A percentile compares a stretch with the other conserved stretches of the same genome.
Conservation (phyloP, 2,113 vertebrate species). For the Stictonetta naevosa region DNA sequence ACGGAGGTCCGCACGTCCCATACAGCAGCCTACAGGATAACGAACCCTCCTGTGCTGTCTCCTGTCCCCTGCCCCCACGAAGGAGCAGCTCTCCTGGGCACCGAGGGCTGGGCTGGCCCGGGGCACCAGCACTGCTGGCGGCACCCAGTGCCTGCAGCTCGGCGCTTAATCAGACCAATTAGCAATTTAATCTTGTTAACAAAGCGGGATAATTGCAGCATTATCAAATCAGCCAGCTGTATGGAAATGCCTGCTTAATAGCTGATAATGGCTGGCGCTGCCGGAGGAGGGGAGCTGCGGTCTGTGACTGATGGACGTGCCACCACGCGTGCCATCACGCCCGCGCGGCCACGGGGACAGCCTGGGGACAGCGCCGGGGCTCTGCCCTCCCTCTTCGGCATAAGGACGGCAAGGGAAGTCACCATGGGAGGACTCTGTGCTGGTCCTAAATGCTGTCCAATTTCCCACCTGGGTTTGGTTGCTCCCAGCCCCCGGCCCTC, state of each 20-base stretch:
- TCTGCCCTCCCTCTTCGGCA: background rate
- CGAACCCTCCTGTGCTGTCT: background rate
- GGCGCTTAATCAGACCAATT: conserved; percentile 67
- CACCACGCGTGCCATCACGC: background rate
- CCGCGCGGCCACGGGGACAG: background rate
- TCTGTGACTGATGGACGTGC: background rate
- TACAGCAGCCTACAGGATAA: background rate
- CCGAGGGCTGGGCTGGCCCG: fast-evolving
- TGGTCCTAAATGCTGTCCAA: background rate
- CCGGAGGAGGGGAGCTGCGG: background rate
- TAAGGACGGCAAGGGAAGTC: background rate
- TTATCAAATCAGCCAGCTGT: conserved; percentile 69
- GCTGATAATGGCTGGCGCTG: conserved; percentile 59
- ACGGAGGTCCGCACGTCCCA: background rate
- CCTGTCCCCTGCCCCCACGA: background rate
- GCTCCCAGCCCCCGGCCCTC: background rate
- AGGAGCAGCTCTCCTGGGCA: background rate
- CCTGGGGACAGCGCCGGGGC: fast-evolving
- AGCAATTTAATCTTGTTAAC: conserved; percentile 70
- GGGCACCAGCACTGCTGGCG: background rate
- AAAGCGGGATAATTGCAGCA: conserved; percentile 66
- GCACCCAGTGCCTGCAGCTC: conserved; percentile 16
- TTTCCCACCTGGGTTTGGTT: background rate
- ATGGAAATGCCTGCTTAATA: conserved; percentile 63
- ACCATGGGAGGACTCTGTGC: background rate